These are phyloP conservation scores for Cherax destructor DNA, from an alignment of 1,140 invertebrate species.

Conservation along the genomic window DNA sequence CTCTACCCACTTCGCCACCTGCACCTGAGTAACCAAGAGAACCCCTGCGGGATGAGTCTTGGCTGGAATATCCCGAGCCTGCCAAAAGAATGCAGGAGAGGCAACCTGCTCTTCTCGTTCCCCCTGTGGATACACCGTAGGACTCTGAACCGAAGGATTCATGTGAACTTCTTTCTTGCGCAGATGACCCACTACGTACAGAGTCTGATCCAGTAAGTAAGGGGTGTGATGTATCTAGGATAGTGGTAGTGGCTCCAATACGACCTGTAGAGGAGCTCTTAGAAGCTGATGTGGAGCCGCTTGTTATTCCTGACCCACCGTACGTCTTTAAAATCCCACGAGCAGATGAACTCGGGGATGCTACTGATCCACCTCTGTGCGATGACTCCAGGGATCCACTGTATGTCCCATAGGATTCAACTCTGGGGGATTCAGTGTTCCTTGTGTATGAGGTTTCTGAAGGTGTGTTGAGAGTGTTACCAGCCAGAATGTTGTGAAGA, in stretches of 20 bases:
- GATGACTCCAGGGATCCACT: not conserved
- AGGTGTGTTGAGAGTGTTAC: constrained; percentile 38
- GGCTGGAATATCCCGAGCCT: constrained; percentile 9
- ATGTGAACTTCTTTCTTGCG: not conserved
- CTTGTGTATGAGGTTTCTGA: constrained; percentile 6
- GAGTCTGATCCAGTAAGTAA: constrained; percentile 1
- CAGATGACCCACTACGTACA: not conserved
- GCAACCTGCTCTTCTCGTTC: constrained; percentile 9
- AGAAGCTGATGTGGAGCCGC: not conserved
- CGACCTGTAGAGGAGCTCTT: not conserved
- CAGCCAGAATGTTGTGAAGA: constrained; percentile 49
- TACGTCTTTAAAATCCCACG: not conserved
- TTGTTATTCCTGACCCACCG: not conserved
- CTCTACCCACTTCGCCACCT: not conserved
- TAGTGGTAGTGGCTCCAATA: constrained; percentile 21
- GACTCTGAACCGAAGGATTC: not conserved
- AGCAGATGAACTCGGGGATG: not conserved
- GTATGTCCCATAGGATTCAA: not conserved
- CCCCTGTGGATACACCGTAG: not conserved
- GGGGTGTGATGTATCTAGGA: not conserved
- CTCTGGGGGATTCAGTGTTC: not conserved
- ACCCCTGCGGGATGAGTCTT: not conserved
- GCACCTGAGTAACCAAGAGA: constrained; percentile 2
- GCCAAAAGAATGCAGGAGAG: constrained; percentile 36
- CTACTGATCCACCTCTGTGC: not conserved